A percentile compares a stretch with the other conserved stretches of the same genome.
Evolutionary conservation across 2,888 invertebrate species (phyloP).

Genomic region (Drosophila rubida): DNA sequence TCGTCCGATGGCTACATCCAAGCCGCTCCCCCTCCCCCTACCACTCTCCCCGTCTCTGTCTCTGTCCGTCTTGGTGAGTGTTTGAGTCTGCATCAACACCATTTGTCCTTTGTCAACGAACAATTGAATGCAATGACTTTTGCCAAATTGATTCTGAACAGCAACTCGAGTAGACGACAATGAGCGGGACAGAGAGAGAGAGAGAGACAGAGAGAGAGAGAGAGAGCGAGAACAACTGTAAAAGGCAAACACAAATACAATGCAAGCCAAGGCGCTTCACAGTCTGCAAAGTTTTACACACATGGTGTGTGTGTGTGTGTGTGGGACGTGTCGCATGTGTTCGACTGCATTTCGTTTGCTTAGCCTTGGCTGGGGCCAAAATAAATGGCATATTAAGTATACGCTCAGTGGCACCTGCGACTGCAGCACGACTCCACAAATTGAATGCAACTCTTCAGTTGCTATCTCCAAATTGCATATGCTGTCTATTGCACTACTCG

Average conservation of each 20-base stretch:
- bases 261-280: slow-evolving; percentile 66
- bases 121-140: slow-evolving; percentile 80
- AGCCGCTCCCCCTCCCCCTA: background rate
- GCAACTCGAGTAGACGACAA: slow-evolving; percentile 50
- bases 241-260: slow-evolving; percentile 54
- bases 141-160: slow-evolving; percentile 77
- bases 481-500: slow-evolving; percentile 14
- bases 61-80: slow-evolving; percentile 16
- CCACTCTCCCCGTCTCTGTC: slow-evolving; percentile 3
- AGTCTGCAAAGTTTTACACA: slow-evolving; percentile 45
- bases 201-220: background rate
- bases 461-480: slow-evolving; percentile 13
- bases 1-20: slow-evolving; percentile 42
- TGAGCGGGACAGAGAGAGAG: slow-evolving; percentile 18
- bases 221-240: slow-evolving; percentile 32
- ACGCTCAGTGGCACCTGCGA: slow-evolving; percentile 73
- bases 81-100: slow-evolving; percentile 69
- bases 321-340: slow-evolving; percentile 56
- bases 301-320: slow-evolving; percentile 19
- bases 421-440: slow-evolving; percentile 30
- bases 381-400: slow-evolving; percentile 79
- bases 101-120: slow-evolving; percentile 79
- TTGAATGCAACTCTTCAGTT: slow-evolving; percentile 30
- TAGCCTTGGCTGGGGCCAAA: slow-evolving; percentile 64
- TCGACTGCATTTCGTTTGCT: slow-evolving; percentile 56